These are phyloP conservation scores for Drosophila fuyamai DNA, from an alignment of 1,140 invertebrate genomes.

Conservation along the genomic window DNA sequence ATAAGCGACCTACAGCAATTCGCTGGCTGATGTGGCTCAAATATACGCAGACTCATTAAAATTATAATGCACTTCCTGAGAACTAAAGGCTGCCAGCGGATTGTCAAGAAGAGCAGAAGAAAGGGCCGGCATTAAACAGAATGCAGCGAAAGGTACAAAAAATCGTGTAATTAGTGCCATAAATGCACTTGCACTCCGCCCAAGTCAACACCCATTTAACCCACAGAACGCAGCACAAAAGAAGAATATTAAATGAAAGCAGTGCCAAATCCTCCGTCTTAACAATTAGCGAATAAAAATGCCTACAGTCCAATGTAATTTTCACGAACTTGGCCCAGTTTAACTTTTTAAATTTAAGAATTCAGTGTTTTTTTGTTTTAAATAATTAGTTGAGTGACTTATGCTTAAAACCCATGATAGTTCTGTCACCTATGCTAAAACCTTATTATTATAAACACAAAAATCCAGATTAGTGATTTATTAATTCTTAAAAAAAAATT, in stretches of 20 bases:
- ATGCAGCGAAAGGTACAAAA: conserved; percentile 8
- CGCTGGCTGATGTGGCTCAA: neutral
- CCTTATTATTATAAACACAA: no score
- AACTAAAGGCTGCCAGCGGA: conserved; percentile 32
- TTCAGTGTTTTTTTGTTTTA: no score
- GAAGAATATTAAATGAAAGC: conserved; percentile 22
- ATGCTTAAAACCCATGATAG: no score
- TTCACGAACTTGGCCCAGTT: neutral
- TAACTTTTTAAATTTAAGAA: no score
- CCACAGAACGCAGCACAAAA: neutral
- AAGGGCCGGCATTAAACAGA: conserved; percentile 5
- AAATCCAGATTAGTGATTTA: no score
- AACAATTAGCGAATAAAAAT: neutral
- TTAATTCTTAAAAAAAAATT: no score
- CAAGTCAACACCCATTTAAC: conserved; percentile 3
- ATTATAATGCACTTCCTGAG: conserved; percentile 51
- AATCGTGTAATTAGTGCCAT: conserved; percentile 45
- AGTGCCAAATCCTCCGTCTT: conserved; percentile 21
- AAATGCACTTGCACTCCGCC: conserved; percentile 31
- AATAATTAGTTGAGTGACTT: no score
- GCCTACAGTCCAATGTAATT: neutral
- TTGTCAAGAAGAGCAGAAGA: conserved; percentile 13
- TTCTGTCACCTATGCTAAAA: no score
- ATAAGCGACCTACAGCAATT: neutral
- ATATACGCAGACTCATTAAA: conserved; percentile 45